Base-by-base conservation (phyloP, 2,797 vertebrate species). In the Triplophysa yarkandensis region DNA sequence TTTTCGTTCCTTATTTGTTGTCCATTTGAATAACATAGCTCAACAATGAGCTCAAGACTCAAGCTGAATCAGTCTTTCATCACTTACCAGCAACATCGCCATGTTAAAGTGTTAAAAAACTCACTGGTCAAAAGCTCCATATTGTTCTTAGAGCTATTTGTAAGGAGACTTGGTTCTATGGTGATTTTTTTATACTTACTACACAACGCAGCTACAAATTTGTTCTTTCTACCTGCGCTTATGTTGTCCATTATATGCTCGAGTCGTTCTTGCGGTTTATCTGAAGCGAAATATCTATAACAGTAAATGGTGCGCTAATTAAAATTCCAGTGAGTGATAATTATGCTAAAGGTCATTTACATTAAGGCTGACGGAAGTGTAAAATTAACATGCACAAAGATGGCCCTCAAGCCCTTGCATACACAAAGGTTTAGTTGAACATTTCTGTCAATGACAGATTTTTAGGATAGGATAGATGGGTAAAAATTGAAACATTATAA, bases 1-100 rank as follows among this genome's bases (percentile, higher is more conserved):
- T 75, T 74, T 4, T 27, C n/a, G n/a, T 48, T 41, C 16, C 30
- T 76, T 68, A 21, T 21, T 10, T 36, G 5, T 10, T 36, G 10
- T 14, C 63, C 19, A 30, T 73, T 68, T 68, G 21, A 66, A 39
- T 52, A 66, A 67, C 14, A 48, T 19, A 17, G 54, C 62, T 48
- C 30, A 34, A n/a, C 30, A 34, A 65, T 55, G 19, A 65, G 30
- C 48, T 52, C 44, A 63, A 34, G 25, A 25, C 48, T 46, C 44
- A 46, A 65, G 69, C 69, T 0, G 6, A 62, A 54, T 11, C 19
- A 57, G 52, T 48, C 52, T 21, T 25, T 41, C 6, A 66, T 66
- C 52, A 58, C 52, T 25, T 46, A 58, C 50, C 23, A 50, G n/a
- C n/a, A n/a, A n/a, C 44, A 34, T 19, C 36, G n/a, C 39, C 62